A percentile compares a stretch with the other conserved stretches of the same genome.
These are phyloP conservation scores for Nasonia oneida DNA, from an alignment of 2,888 invertebrate genomes.

Conservation along the genomic window DNA sequence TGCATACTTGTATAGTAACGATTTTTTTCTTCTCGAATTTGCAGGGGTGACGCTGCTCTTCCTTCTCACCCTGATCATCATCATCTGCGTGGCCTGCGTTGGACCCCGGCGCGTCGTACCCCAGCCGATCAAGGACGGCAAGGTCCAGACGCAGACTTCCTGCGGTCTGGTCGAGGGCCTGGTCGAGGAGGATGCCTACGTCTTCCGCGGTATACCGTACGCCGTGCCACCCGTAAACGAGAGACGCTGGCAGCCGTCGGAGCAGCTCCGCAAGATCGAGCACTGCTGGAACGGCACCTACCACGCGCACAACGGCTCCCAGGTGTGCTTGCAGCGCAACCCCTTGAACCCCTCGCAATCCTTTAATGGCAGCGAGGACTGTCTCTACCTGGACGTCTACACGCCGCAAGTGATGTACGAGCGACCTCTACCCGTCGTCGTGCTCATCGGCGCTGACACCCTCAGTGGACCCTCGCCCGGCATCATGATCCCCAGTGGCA, in stretches of 20 bases:
- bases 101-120: slow-evolving; percentile 81
- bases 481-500: slow-evolving; percentile 86
- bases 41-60: slow-evolving; percentile 82
- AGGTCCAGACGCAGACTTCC: slow-evolving; percentile 86
- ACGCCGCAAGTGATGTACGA: slow-evolving; percentile 91
- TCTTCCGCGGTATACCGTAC: slow-evolving; percentile 91
- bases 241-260: slow-evolving; percentile 86
- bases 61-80: slow-evolving; percentile 83
- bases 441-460: slow-evolving; percentile 89
- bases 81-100: slow-evolving; percentile 83
- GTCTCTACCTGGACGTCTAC: slow-evolving; percentile 90
- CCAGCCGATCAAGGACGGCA: slow-evolving; percentile 86
- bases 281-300: slow-evolving; percentile 91
- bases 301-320: slow-evolving; percentile 84
- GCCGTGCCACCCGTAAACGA: slow-evolving; percentile 87
- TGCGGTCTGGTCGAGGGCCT: slow-evolving; percentile 91
- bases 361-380: slow-evolving; percentile 88
- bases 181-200: slow-evolving; percentile 88
- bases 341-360: slow-evolving; percentile 81
- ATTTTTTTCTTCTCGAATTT: slow-evolving; percentile 69
- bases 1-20: not conserved
- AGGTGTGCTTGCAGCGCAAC: slow-evolving; percentile 85
- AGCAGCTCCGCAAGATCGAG: slow-evolving; percentile 84
- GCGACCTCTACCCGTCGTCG: slow-evolving; percentile 89
- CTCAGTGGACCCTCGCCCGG: slow-evolving; percentile 89